phyloP scores from a whole-genome alignment of 35 echinoderm and acorn worm species.

The Strongylocentrotus purpuratus region DNA sequence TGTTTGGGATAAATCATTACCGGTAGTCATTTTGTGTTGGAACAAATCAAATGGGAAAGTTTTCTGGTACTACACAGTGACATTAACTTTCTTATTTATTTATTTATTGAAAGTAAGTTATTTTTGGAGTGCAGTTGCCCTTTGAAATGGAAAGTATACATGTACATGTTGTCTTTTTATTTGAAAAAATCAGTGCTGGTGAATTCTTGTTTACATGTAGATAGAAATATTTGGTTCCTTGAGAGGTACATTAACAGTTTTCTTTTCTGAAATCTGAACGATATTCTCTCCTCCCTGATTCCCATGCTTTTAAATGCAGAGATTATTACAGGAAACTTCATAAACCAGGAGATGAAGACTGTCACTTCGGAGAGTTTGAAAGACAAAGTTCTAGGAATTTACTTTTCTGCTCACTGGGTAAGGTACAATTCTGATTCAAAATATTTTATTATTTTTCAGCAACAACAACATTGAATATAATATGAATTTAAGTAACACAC shows the following conservation, averaged over 20 bases:
- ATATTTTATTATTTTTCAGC: too few relatives aligned
- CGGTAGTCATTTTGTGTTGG: too few relatives aligned
- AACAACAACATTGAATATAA: too few relatives aligned
- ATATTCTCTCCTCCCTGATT: not conserved
- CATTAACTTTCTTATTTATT: too few relatives aligned
- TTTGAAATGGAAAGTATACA: too few relatives aligned
- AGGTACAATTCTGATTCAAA: not conserved
- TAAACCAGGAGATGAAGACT: conserved; percentile 60
- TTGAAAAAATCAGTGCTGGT: not conserved
- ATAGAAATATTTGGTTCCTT: not conserved
- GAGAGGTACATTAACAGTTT: not conserved
- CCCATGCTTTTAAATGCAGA: conserved; percentile 46
- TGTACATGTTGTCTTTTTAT: not conserved
- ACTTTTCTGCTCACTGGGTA: conserved; percentile 99
- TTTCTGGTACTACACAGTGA: too few relatives aligned
- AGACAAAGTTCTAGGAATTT: conserved; percentile 74
- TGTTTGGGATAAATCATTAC: too few relatives aligned
- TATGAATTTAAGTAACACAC: too few relatives aligned
- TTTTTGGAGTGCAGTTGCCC: too few relatives aligned
- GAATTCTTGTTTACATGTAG: not conserved
- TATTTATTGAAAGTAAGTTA: too few relatives aligned
- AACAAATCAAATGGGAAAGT: too few relatives aligned
- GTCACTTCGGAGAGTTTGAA: conserved; percentile 73
- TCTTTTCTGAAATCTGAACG: not conserved
- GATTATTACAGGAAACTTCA: conserved; percentile 63